These are phyloP conservation scores for Callospermophilus lateralis DNA, from an alignment of 2,113 vertebrate species.

Conservation along the genomic window DNA sequence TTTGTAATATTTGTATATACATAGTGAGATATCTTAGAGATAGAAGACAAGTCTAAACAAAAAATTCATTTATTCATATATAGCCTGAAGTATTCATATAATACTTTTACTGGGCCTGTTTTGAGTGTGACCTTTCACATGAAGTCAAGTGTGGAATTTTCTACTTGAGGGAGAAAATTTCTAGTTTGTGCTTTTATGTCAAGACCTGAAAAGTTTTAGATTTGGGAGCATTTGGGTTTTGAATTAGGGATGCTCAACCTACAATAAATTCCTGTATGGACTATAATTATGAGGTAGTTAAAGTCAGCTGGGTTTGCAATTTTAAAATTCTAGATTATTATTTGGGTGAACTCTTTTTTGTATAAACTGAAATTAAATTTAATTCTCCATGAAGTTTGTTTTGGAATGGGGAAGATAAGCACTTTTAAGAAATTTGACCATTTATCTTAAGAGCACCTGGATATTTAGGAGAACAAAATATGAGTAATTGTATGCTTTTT, in stretches of 20 bases:
- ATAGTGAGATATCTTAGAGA: neutral
- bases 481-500: neutral
- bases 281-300: neutral
- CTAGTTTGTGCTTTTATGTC: neutral
- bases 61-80: neutral
- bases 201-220: neutral
- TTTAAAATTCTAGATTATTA: conserved; percentile 15
- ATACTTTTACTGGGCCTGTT: neutral
- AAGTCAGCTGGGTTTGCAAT: neutral
- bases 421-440: neutral
- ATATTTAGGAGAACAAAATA: neutral
- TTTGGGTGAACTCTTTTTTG: neutral
- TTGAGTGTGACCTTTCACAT: neutral
- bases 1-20: neutral
- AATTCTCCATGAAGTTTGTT: neutral
- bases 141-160: neutral
- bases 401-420: neutral
- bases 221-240: neutral
- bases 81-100: neutral
- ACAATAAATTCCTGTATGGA: neutral
- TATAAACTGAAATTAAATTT: neutral
- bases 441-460: neutral
- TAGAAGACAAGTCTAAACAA: neutral
- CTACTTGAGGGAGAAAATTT: neutral
- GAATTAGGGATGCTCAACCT: neutral